A percentile compares a stretch with the other conserved stretches of the same genome.
Evolutionary conservation across 2,888 invertebrate genomes (phyloP).

Genomic region (Tipula lateralis): DNA sequence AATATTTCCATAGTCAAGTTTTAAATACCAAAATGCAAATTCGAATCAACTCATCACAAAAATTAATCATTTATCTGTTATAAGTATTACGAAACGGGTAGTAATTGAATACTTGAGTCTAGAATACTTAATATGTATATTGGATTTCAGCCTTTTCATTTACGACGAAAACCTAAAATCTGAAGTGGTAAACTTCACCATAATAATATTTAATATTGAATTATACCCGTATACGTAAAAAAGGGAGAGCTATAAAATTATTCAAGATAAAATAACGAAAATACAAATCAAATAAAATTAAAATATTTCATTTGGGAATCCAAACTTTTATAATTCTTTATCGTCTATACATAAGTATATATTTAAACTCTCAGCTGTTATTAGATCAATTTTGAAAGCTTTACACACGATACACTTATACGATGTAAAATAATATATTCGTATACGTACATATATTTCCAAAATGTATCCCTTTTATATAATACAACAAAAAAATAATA

Average conservation of each 20-base stretch:
- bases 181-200: background rate
- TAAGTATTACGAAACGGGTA: no score
- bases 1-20: no score
- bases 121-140: no score
- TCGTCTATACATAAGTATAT: background rate
- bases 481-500: no score
- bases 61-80: no score
- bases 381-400: background rate
- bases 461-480: background rate
- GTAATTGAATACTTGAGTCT: no score
- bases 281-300: background rate
- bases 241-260: background rate
- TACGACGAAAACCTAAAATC: background rate
- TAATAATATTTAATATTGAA: background rate
- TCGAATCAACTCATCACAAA: no score
- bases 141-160: no score
- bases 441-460: background rate
- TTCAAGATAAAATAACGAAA: background rate
- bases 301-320: background rate
- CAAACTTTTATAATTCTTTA: background rate
- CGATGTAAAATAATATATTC: background rate
- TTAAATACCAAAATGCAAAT: no score
- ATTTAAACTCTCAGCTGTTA: background rate
- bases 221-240: background rate
- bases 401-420: background rate